Base-by-base conservation (phyloP, 1,140 invertebrate species). In the Ridgeia piscesae region DNA sequence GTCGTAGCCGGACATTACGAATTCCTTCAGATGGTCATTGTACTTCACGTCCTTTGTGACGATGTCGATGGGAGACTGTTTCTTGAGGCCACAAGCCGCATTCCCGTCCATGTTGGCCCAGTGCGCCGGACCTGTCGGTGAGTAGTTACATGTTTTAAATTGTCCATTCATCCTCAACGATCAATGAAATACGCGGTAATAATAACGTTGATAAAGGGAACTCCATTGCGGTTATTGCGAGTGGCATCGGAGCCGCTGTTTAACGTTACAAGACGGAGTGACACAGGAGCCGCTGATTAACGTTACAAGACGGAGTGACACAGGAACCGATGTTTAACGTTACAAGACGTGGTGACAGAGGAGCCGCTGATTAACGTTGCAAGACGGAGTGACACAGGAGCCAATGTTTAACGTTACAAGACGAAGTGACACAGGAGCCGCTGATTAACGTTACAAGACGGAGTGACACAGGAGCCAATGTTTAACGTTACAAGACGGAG, bases 61-160 rank as follows among this genome's bases (percentile, higher is more conserved):
- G 11, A 90, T 90, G 31, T 90, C 31, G 89, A 90, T 90, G 89
- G 89, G 89, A 42, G 89, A 90, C 89, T 90, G 89, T 34, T n/a
- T 34, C 17, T 42, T 1, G 0, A 17, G 17, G 9, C 1, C 35
- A 27, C 89, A 90, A 6, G 89, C 11, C 11, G 14, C 27, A 31
- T 77, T 8, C 27, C 58, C 58, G 14, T 77, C 58, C 58, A 77
- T 21, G 27, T 77, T 77, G 17, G 58, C 58, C 58, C 58, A 77
- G 27, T 77, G 58, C 58, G 14, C 58, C 2, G 58, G 58, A 77
- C 11, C 58, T 77, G 58, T 77, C 58, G 27, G 27, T 77, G 11
- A 9, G 27, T 77, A 77, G 58, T 77, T 2, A 77, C 11, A 8
- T 21, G 14, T 21, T 4, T 77, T 9, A 77, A 77, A 77, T 4